Percentiles rank a stretch among this genome's conserved stretches.
These are phyloP conservation scores for Calameuta idolon DNA, from an alignment of 2,888 invertebrate species.

Conservation along the genomic window DNA sequence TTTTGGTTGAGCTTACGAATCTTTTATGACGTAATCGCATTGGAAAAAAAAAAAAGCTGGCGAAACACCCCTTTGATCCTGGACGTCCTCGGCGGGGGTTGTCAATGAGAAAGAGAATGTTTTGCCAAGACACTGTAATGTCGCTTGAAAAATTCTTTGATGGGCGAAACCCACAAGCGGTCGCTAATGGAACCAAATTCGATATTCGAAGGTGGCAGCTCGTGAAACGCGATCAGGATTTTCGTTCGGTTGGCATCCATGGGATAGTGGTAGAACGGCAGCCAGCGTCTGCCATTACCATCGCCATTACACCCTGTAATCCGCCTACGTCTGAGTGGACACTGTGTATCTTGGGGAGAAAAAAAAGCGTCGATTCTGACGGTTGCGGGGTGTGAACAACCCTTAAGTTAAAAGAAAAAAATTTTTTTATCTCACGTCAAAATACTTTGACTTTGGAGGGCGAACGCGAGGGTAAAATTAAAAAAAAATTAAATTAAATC, in stretches of 20 bases:
- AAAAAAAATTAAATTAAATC: no score
- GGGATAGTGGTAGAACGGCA: neutral
- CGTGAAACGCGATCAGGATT: conserved; percentile 65
- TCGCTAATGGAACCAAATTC: conserved; percentile 56
- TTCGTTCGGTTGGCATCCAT: conserved; percentile 17
- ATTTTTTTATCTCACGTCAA: no score
- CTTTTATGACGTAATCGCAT: conserved; percentile 44
- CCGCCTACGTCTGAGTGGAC: conserved; percentile 3
- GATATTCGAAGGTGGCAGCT: conserved; percentile 64
- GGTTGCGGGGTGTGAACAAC: no score
- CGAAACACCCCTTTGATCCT: conserved; percentile 41
- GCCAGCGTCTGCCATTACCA: no score
- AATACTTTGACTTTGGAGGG: no score
- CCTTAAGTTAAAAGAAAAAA: no score
- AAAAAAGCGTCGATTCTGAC: no score
- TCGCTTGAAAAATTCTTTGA: conserved; percentile 52
- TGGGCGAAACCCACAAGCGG: conserved; percentile 44
- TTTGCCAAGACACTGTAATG: conserved; percentile 27
- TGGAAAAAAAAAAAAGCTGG: conserved; percentile 25
- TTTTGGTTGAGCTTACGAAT: neutral
- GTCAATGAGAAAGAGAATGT: conserved; percentile 17
- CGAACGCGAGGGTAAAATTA: no score
- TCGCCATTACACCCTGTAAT: neutral
- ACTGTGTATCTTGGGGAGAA: no score
- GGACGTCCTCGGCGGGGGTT: conserved; percentile 23